Evolutionary conservation across 2,113 vertebrate genomes (phyloP).

Genomic region (Oryzias curvinotus): DNA sequence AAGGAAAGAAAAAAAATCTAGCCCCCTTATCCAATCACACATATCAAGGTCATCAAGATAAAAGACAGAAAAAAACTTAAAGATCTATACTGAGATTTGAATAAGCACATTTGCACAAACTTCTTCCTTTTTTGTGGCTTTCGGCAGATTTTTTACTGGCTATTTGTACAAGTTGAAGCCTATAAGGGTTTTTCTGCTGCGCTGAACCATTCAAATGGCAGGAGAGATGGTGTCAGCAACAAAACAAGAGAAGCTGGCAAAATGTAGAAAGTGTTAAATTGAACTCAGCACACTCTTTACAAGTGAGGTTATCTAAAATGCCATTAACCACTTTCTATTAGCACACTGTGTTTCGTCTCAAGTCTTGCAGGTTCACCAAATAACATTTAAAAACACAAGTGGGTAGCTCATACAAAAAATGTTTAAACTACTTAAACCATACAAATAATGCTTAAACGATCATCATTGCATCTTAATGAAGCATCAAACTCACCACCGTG

Average conservation of each 20-base stretch:
- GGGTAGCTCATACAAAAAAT: not conserved
- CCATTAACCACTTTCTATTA: not conserved
- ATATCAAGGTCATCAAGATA: not conserved
- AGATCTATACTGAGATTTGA: not conserved
- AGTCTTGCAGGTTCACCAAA: not conserved
- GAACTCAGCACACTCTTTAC: not conserved
- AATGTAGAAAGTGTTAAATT: not conserved
- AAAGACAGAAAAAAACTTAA: not conserved
- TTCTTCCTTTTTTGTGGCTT: not conserved
- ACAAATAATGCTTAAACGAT: not conserved
- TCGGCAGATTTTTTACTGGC: constrained; percentile 1
- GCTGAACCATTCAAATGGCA: not conserved
- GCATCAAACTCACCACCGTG: constrained; percentile 69
- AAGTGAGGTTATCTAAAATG: constrained; percentile 10
- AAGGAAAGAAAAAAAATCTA: not conserved
- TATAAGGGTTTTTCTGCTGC: not conserved
- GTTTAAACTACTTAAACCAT: not conserved
- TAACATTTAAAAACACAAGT: not conserved
- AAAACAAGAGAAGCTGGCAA: not conserved
- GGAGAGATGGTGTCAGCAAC: constrained; percentile 5
- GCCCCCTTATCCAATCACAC: not conserved
- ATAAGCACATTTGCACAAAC: not conserved
- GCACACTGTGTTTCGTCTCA: not conserved
- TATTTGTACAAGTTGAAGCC: constrained; percentile 4
- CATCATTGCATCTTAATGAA: constrained; percentile 1